phyloP scores from a whole-genome alignment of 2,888 invertebrate species.

The Nowickia ferox region DNA sequence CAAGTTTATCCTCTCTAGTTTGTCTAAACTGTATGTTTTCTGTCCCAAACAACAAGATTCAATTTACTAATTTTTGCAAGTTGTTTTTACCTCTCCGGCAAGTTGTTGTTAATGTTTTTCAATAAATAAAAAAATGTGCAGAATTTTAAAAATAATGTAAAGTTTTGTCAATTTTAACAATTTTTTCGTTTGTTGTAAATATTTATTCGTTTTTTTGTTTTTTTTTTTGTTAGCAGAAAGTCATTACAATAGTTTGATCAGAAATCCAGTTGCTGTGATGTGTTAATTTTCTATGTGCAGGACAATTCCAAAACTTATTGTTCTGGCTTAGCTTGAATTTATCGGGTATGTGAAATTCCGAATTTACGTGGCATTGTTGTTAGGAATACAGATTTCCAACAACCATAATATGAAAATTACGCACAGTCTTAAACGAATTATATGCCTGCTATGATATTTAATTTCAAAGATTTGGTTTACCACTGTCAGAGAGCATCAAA shows the following conservation, averaged over 20 bases:
- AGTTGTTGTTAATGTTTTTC: slow-evolving; percentile 53
- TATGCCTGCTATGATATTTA: no score
- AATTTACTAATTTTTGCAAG: slow-evolving; percentile 68
- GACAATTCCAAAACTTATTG: neutral
- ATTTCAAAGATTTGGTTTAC: no score
- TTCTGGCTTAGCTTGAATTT: neutral
- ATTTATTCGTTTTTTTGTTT: slow-evolving; percentile 28
- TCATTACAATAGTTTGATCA: slow-evolving; percentile 47
- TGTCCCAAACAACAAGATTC: slow-evolving; percentile 82
- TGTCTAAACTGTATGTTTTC: slow-evolving; percentile 83
- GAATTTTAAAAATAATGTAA: slow-evolving; percentile 69
- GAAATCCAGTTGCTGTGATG: slow-evolving; percentile 9
- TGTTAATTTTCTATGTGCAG: slow-evolving; percentile 42
- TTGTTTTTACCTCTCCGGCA: slow-evolving; percentile 31
- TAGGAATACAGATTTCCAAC: no score
- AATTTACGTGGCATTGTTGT: no score
- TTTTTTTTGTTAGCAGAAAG: slow-evolving; percentile 23
- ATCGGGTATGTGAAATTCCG: no score
- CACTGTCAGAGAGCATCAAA: no score
- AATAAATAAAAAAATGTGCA: slow-evolving; percentile 61
- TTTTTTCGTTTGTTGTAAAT: slow-evolving; percentile 62
- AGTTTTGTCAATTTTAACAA: slow-evolving; percentile 69
- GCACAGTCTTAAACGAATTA: no score
- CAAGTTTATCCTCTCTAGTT: slow-evolving; percentile 75
- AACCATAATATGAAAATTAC: no score